Base-by-base conservation (phyloP, 2,797 vertebrate genomes). In the Cichlasoma orientale region DNA sequence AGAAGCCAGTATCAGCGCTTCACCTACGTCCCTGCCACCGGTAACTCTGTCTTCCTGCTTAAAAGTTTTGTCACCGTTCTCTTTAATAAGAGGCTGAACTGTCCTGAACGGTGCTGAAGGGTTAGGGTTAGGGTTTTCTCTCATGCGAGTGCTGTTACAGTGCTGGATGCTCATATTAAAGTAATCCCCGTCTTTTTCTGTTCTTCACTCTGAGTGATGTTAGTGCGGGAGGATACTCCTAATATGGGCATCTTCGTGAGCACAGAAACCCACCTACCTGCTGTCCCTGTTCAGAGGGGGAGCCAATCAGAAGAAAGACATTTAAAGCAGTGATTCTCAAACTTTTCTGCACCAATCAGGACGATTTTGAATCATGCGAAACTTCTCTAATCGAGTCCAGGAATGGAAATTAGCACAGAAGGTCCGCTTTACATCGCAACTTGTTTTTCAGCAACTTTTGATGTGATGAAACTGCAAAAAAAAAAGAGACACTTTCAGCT, bases 1-100 rank as follows among this genome's bases (percentile, higher is more conserved):
- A 94, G 97, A 80, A 99, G 98, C 95, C 98, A 99, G 93, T 97
- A 95, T 90, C 98, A 99, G 89, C 96, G 95, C 85, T 98, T 99
- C 96, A 98, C 97, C 91, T 99, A 97, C 92, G 96, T 98, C 77
- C 97, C 98, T 21, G 95, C 96, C 88, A 96, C 96, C n/a, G 97
- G 98, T 99, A 97, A 97, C 85, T 19, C 3, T 6, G 0, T 41
- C 27, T 27, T 6, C 9, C 59, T 1, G 0, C 12, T 52, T 53
- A 53, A 2, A n/a, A 12, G 29, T 23, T 56, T 44, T 31, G 4
- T 19, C 33, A 23, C 1, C 3, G 2, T 12, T 36, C 10, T 19
- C 0, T 7, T 68, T 50, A 19, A 14, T 19, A 68, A 68, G 1
- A 68, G 47, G 41, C 47, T 47, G 47, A 68, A 68, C 41, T 50